These are phyloP conservation scores for Dendroctonus valens DNA, from an alignment of 1,140 invertebrate species.

Conservation along the genomic window DNA sequence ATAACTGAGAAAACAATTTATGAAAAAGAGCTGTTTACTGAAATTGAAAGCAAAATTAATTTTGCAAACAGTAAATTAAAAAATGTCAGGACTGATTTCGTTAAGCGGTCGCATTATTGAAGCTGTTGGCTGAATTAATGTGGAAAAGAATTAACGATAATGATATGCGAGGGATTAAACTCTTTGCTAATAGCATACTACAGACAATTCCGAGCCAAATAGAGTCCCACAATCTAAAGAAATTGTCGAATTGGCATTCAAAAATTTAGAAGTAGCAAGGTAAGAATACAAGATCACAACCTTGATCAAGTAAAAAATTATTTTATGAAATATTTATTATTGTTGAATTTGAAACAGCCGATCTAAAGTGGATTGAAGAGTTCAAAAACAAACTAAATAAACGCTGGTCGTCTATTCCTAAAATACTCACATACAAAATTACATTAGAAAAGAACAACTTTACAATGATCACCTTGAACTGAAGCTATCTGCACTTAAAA, in stretches of 20 bases:
- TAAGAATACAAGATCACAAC: background rate
- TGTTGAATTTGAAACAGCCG: background rate
- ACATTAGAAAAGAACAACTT: background rate
- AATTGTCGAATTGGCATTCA: background rate
- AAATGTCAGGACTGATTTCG: background rate
- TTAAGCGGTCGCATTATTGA: background rate
- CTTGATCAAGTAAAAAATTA: conserved; percentile 1
- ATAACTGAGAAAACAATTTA: conserved; percentile 8
- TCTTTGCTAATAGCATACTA: background rate
- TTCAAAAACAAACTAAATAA: background rate
- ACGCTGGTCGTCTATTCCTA: background rate
- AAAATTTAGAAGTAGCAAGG: background rate
- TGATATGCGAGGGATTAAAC: background rate
- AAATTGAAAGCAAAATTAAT: conserved; percentile 3
- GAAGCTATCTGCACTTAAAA: conserved; percentile 1
- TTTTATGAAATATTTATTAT: background rate
- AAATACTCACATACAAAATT: background rate
- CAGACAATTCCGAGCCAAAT: background rate
- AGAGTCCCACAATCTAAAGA: background rate
- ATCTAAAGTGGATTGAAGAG: conserved; percentile 1
- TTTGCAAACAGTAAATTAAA: background rate
- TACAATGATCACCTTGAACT: background rate
- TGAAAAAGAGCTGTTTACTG: conserved; percentile 2
- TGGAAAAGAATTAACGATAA: background rate
- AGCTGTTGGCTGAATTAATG: background rate